Percentiles rank a stretch among this genome's conserved stretches.
Evolutionary conservation across 2,888 invertebrate genomes (phyloP).

Genomic region (Lobophora halterata): DNA sequence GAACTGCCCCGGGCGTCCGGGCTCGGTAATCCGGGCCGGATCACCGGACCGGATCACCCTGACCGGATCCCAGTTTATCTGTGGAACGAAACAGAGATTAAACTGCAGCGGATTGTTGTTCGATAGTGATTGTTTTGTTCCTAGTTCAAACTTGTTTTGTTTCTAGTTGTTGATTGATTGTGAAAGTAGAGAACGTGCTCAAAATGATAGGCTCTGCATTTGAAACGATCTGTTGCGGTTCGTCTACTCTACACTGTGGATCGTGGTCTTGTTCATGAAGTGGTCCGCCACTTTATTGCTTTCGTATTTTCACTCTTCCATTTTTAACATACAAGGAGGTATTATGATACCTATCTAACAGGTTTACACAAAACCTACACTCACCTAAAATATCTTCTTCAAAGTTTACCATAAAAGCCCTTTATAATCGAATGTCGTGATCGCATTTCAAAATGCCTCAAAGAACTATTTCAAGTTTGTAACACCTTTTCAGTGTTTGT

Average conservation of each 20-base stretch:
- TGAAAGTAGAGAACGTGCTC: constrained; percentile 11
- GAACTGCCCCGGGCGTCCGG: constrained; percentile 53
- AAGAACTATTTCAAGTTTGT: constrained; percentile 33
- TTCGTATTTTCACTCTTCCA: too few relatives aligned
- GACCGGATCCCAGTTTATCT: constrained; percentile 50
- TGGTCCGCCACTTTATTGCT: too few relatives aligned
- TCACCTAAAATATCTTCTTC: constrained; percentile 5
- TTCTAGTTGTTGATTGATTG: constrained; percentile 14
- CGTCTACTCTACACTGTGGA: too few relatives aligned
- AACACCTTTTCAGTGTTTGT: constrained; percentile 55
- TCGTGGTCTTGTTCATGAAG: too few relatives aligned
- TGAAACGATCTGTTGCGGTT: not conserved
- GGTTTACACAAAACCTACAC: too few relatives aligned
- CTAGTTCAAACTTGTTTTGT: constrained; percentile 20
- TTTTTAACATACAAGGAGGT: too few relatives aligned
- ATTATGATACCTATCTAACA: too few relatives aligned
- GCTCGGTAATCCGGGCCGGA: constrained; percentile 58
- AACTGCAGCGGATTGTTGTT: constrained; percentile 35
- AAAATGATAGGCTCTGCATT: constrained; percentile 1
- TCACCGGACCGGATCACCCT: too few relatives aligned
- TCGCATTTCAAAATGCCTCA: constrained; percentile 32
- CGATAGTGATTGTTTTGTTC: constrained; percentile 18
- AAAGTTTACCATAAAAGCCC: constrained; percentile 8
- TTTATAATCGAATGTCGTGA: constrained; percentile 30
- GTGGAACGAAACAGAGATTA: constrained; percentile 71